phyloP scores from a whole-genome alignment of 2,797 vertebrate genomes.

The Lophius americanus region DNA sequence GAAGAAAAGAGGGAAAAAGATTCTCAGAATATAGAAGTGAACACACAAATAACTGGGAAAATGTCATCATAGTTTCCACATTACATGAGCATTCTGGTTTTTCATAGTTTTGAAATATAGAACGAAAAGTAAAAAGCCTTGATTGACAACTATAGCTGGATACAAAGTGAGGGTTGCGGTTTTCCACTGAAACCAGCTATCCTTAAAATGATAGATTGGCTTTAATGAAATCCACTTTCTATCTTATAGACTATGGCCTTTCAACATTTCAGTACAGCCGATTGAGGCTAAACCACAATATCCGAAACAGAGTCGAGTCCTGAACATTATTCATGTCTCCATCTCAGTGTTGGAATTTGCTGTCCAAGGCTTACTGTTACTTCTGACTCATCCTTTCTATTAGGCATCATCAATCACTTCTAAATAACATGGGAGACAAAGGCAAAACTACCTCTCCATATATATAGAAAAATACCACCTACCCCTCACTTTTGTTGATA shows the following conservation, averaged over 20 bases:
- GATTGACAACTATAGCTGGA: not conserved
- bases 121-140: constrained; percentile 30
- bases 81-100: constrained; percentile 27
- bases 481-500: not conserved
- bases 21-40: constrained; percentile 1
- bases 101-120: constrained; percentile 5
- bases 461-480: not conserved
- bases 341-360: constrained; percentile 63
- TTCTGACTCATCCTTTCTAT: constrained; percentile 46
- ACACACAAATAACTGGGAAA: constrained; percentile 10
- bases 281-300: constrained; percentile 26
- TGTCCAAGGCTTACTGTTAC: constrained; percentile 44
- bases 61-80: constrained; percentile 63
- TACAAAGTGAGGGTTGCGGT: not conserved
- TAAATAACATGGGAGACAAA: constrained; percentile 8
- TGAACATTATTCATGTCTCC: constrained; percentile 39
- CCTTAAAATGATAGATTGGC: not conserved
- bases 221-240: constrained; percentile 2
- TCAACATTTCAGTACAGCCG: constrained; percentile 27
- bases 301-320: constrained; percentile 18
- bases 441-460: not conserved
- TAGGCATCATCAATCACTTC: constrained; percentile 49
- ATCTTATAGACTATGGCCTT: not conserved
- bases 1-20: constrained; percentile 10
- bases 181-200: constrained; percentile 17